A percentile compares a stretch with the other conserved stretches of the same genome.
Evolutionary conservation across 2,888 invertebrate genomes (phyloP).

Genomic region (Cremastinae sp.): DNA sequence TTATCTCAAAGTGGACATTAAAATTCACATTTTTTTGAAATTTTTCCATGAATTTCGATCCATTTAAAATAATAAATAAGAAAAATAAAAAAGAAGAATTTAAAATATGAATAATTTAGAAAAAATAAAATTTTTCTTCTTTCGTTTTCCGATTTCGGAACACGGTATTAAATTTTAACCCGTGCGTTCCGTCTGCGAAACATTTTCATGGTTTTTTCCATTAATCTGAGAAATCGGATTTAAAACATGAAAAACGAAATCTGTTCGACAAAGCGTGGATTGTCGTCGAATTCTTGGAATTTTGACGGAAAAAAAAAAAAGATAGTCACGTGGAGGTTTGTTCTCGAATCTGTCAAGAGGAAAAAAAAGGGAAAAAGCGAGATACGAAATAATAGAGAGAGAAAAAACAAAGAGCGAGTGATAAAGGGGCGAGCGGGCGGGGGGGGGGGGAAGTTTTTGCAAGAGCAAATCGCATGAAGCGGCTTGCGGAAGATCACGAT

Average conservation of each 20-base stretch:
- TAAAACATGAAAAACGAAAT: not conserved
- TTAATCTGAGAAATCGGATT: not conserved
- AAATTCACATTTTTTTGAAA: too few relatives aligned
- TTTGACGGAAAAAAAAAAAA: slow-evolving; percentile 54
- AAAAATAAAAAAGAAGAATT: too few relatives aligned
- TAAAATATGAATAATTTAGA: too few relatives aligned
- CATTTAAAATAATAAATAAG: too few relatives aligned
- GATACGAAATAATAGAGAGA: slow-evolving; percentile 3
- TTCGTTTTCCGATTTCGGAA: too few relatives aligned
- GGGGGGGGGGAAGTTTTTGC: slow-evolving; percentile 38
- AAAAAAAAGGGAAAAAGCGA: slow-evolving; percentile 15
- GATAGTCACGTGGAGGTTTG: slow-evolving; percentile 43
- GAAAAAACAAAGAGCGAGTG: slow-evolving; percentile 28
- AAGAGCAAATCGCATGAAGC: slow-evolving; percentile 45
- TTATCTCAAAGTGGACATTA: too few relatives aligned
- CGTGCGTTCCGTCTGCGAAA: too few relatives aligned
- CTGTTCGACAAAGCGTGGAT: slow-evolving; percentile 60
- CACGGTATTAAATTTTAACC: too few relatives aligned
- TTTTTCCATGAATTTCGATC: too few relatives aligned
- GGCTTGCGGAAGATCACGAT: slow-evolving; percentile 63
- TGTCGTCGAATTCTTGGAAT: slow-evolving; percentile 62
- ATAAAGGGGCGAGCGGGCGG: not conserved
- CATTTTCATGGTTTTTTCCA: too few relatives aligned
- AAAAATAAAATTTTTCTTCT: too few relatives aligned
- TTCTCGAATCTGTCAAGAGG: slow-evolving; percentile 44